Evolutionary conservation across 2,113 vertebrate genomes (phyloP), one percentile per base, ranked within the genome.

Genomic region (Zosterops lateralis): DNA sequence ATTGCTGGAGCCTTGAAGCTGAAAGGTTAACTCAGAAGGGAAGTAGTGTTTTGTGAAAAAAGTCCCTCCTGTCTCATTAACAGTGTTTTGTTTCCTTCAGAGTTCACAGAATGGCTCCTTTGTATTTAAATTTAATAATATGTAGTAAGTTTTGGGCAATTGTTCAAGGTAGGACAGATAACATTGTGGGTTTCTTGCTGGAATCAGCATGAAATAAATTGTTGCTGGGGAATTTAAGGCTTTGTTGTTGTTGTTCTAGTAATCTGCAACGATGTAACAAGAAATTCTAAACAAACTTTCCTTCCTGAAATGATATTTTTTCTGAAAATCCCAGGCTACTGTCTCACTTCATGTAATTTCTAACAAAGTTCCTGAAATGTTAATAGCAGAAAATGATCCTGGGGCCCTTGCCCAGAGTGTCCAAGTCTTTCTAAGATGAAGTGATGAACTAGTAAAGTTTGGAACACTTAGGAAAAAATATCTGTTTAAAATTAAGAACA

Each of bases 131-230:
- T 76, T 26, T 28, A 67, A 20, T 51, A 47, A 53, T 21, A 48
- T 0, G 0, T 12, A 51, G 34, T n/a, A 44, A 70, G 12, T 77
- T 70, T 54, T 10, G 44, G 51, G 14, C 17, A 38, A 22, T 67
- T 67, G 29, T 85, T 84, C 53, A 38, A 6, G 1, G 1, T 16
- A 32, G 44, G 2, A 14, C 22, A 65, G 76, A 31, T 25, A 68
- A 51, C 10, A 34, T 53, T 53, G 42, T 9, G 7, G 4, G n/a
- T 76, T 94, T 86, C 31, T 62, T 84, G 60, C n/a, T 72, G 40
- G 38, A 64, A 67, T 64, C 53, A 62, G 60, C 28, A 22, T 25
- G 24, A 81, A 50, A 16, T 34, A 57, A 57, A 32, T 17, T 17
- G 11, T 19, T 28, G 17, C 54, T 57, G n/a, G 20, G 12, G 17